Conservation (phyloP, 1,140 invertebrate species). For the Spodoptera litura region DNA sequence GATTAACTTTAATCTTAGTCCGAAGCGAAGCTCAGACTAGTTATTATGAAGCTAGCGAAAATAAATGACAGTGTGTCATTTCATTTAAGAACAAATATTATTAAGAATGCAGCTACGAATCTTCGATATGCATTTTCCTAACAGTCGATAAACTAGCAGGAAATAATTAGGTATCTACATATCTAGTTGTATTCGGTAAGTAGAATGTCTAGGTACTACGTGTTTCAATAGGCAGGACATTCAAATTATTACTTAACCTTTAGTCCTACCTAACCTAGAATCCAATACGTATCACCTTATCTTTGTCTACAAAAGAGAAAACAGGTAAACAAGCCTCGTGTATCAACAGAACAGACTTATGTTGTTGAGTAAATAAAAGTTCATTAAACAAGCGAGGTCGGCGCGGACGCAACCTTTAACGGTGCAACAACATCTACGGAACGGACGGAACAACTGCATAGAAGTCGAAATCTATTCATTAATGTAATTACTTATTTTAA, state of each 20-base stretch:
- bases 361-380: conserved; percentile 36
- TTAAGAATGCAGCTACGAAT: no score
- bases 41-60: no score
- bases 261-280: not conserved
- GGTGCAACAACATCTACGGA: conserved; percentile 7
- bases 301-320: conserved; percentile 25
- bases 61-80: no score
- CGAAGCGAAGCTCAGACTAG: no score
- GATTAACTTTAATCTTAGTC: not conserved
- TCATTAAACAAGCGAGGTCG: conserved; percentile 43
- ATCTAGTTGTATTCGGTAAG: no score
- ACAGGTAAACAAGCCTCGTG: conserved; percentile 19
- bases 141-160: no score
- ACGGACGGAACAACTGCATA: conserved; percentile 8
- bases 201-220: no score
- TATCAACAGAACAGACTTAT: conserved; percentile 18
- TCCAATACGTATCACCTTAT: not conserved
- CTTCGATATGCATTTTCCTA: no score
- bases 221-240: no score
- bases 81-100: no score
- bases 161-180: no score
- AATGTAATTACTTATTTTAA: not conserved
- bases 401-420: conserved; percentile 36
- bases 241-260: not conserved
- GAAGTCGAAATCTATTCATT: conserved; percentile 29